Conservation (phyloP, 2,797 vertebrate species). For the Ibycter americanus region DNA sequence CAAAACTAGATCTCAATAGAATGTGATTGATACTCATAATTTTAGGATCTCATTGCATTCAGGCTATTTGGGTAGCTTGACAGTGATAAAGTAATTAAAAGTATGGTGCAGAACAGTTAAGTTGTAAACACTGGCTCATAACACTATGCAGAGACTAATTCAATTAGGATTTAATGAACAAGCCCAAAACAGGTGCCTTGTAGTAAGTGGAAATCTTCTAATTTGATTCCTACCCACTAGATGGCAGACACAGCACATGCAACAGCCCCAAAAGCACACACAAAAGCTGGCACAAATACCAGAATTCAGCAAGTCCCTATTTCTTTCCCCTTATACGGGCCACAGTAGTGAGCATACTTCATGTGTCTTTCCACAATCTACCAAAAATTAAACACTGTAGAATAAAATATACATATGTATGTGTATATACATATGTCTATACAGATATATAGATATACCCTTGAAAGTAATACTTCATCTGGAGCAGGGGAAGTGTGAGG, state of each 20-base stretch:
- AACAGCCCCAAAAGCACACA: too few relatives aligned
- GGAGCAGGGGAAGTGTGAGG: too few relatives aligned
- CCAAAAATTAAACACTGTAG: neutral
- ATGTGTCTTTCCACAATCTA: neutral
- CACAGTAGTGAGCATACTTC: neutral
- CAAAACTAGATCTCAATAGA: neutral
- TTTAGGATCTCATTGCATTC: neutral
- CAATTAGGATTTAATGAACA: neutral
- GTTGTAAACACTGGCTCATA: neutral
- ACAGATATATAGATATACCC: neutral
- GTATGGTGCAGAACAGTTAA: neutral
- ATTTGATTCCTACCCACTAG: neutral
- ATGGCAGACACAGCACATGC: neutral
- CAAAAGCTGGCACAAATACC: rapidly evolving
- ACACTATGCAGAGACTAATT: neutral
- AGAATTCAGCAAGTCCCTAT: neutral
- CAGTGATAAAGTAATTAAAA: neutral
- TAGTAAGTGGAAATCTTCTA: neutral
- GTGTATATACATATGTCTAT: rapidly evolving
- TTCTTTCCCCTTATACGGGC: neutral
- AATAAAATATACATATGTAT: neutral
- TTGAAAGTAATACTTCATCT: neutral
- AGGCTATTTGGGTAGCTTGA: neutral
- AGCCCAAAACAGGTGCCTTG: neutral
- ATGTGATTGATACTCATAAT: neutral